Evolutionary conservation across 2,797 vertebrate genomes (phyloP), one percentile per base, ranked within the genome.

Genomic region (Propithecus perrieri): DNA sequence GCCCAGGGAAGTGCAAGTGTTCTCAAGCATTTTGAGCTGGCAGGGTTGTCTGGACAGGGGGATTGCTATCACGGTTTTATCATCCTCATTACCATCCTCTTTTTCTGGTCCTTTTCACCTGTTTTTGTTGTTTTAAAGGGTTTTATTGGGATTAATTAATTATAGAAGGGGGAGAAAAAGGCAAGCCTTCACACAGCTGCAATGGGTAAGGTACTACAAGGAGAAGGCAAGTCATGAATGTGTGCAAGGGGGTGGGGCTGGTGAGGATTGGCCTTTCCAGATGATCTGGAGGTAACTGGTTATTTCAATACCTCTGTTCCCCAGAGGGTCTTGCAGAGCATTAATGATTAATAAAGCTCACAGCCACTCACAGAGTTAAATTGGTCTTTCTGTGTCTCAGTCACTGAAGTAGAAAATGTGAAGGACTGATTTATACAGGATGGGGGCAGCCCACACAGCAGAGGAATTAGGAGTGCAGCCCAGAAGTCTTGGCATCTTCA

Each of bases 291-390:
- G 35, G 74, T 50, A 63, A 43, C 71, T 72, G 48, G 67, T 63
- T 63, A 48, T 1, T 33, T 63, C 59, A 59, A 0, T 9, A 7
- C 38, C 78, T 85, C 20, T 85, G 81, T 57, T 80, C 55, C 12
- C 30, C 55, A 50, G 81, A 80, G 88, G 43, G 41, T 65, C 12
- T 78, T n/a, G 1, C 35, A 63, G 69, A 69, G 18, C 88, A 72
- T 97, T 95, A 85, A 65, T 63, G 84, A 92, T 89, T 92, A 84
- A 35, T 69, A 63, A 83, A 81, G 74, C 59, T 89, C 75, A 46
- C 9, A 7, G 28, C 41, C 26, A 80, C 26, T 67, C 48, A 13
- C 53, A 20, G 20, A 91, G n/a, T 74, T 57, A 84, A 55, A 43
- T 7, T 86, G 84, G 30, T 63, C 48, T 92, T n/a, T 96, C 13